phyloP scores from a whole-genome alignment of 2,113 vertebrate species.

The Callorhinus ursinus region DNA sequence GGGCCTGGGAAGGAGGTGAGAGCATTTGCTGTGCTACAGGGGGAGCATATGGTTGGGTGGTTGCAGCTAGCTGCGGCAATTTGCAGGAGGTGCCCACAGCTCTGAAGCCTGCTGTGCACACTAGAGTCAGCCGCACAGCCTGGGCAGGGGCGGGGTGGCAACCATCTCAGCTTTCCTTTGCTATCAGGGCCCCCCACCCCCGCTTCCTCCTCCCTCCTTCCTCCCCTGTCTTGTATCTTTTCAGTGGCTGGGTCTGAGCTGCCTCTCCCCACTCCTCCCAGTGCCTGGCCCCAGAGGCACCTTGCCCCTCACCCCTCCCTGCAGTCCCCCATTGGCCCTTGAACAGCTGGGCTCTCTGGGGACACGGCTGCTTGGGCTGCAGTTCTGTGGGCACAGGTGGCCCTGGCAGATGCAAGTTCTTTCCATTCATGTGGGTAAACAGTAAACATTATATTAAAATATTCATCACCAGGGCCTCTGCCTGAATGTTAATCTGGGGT shows the following conservation, averaged over 20 bases:
- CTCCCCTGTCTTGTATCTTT: neutral
- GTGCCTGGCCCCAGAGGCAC: rapidly evolving
- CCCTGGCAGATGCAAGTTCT: slow-evolving; percentile 73
- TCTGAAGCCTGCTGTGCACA: neutral
- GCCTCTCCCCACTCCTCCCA: neutral
- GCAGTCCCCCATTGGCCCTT: neutral
- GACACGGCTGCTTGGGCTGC: neutral
- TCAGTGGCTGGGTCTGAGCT: neutral
- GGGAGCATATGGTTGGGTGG: neutral
- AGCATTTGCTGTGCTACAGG: neutral
- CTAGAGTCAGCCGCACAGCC: neutral
- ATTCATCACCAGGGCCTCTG: slow-evolving; percentile 71
- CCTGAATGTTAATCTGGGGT: slow-evolving; percentile 74
- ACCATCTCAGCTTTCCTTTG: neutral
- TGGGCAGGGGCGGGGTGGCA: neutral
- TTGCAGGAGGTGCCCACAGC: neutral
- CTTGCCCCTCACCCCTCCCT: too few relatives aligned
- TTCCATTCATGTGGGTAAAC: slow-evolving; percentile 71
- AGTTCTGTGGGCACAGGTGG: slow-evolving; percentile 71
- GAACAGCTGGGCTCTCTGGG: slow-evolving; percentile 60
- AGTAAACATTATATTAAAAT: slow-evolving; percentile 78
- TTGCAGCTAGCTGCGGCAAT: neutral
- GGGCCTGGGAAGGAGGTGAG: neutral
- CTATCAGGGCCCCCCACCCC: rapidly evolving
- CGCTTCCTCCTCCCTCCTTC: too few relatives aligned